Base-by-base conservation (phyloP, 2,797 vertebrate genomes). In the Hoplostethus atlanticus region DNA sequence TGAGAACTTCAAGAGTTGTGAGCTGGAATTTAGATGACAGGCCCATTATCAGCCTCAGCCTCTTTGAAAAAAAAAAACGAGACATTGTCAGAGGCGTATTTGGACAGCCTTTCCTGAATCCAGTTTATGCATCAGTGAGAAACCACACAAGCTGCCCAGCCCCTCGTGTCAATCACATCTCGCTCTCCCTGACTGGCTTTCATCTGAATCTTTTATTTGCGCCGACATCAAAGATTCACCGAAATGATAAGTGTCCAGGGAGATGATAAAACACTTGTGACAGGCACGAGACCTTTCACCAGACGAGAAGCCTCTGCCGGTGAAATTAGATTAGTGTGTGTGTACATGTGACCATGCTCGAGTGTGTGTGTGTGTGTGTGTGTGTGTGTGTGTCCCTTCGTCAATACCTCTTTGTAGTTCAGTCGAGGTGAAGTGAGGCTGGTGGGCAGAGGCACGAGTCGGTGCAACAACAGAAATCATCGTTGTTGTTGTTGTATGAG, bases 101-200 rank as follows among this genome's bases (percentile, higher is more conserved):
- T 80, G 68, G 78, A 85, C 84, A 84, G 78, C 77, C 71, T 21
- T 69, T 82, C 55, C 55, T 1, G 17, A 59, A 54, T 87, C 55
- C 76, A 63, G 62, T 86, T 84, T 69, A 78, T 87, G 84, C 88
- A 84, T 84, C 84, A 68, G 75, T 83, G 50, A 81, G 66, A 81
- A 89, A 73, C 69, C 76, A 46, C 83, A 73, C 77, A 73, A 71
- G 73, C 77, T 58, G 80, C 78, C 76, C 73, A 12, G 71, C 80
- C 84, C 77, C 68, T 66, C 9, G 30, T 76, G 85, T 87, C 87
- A 91, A 70, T 90, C 89, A 80, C 80, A 65, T 76, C 75, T 21
- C 66, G 73, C 61, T 40, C 76, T 58, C 42, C 30, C 53, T 58
- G 70, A 56, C 80, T 72, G 69, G 30, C 78, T 85, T 88, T 85